Base-by-base conservation (phyloP, 2,888 invertebrate genomes). In the Helicoverpa assulta region DNA sequence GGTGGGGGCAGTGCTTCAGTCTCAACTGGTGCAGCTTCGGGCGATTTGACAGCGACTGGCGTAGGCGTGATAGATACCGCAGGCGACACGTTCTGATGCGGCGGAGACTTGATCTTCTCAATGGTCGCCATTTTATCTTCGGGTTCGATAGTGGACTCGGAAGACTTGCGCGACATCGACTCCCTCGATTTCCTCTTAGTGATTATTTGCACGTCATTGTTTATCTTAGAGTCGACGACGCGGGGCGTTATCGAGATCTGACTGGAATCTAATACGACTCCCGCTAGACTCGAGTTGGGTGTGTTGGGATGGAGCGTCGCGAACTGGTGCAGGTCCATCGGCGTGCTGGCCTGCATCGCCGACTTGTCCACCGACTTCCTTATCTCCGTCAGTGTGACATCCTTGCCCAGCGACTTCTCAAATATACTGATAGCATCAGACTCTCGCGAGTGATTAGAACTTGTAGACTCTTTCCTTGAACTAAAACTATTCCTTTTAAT, bases 381-480 rank as follows among this genome's bases (percentile, higher is more conserved):
- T 73, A 96, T 93, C 84, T 96, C 96, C 63, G 95, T 95, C 69
- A 96, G 84, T 19, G 95, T 96, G 19, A 96, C 95, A 86, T 96
- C 96, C 79, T 95, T 95, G 67, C 96, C 95, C 55, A 95, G 79
- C 26, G 96, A 93, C 75, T 96, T 96, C 82, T 96, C 96, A 83
- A 96, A 95, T 85, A 96, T 94, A 76, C 95, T 95, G 61, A 96
- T 95, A 71, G 96, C 93, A 83, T 96, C 96, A 8, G 94, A 91
- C 76, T 95, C 95, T 80, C 90, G 90, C 5, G 96, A 95, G 75
- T 94, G 94, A 77, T 94, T 95, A 4, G 96, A 96, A 73, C 93
- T 93, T 4, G 96, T 95, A 1, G 96, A 96, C 78, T 95, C 95
- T 73, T 96, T 96, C 52, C 96, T 90, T 12, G 95, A 89, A 73